Conservation (phyloP, 2,797 vertebrate species). For the Ctenosaura bakeri region DNA sequence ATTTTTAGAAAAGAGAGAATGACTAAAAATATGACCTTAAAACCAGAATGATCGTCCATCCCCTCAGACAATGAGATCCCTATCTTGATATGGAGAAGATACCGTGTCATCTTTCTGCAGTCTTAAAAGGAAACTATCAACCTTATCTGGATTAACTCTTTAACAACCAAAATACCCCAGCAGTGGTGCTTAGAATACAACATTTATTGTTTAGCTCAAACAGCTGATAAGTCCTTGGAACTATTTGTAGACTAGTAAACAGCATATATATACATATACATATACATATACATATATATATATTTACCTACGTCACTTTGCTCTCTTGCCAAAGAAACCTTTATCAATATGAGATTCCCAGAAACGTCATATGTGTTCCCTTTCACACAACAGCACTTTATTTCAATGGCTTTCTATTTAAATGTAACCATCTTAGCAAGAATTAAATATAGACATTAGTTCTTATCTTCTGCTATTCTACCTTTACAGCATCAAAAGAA, state of each 20-base stretch:
- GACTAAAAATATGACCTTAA: not conserved
- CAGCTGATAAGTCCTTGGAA: slow-evolving; percentile 67
- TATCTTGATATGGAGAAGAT: not conserved
- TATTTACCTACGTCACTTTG: slow-evolving; percentile 42
- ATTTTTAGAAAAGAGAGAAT: not conserved
- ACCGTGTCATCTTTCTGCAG: not conserved
- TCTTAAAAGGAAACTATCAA: not conserved
- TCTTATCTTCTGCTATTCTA: slow-evolving; percentile 21
- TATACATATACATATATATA: not conserved
- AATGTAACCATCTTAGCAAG: slow-evolving; percentile 11
- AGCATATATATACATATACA: not conserved
- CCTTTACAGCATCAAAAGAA: slow-evolving; percentile 50
- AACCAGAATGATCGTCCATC: not conserved
- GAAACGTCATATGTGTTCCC: slow-evolving; percentile 34
- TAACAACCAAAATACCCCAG: not conserved
- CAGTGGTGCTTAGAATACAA: slow-evolving; percentile 35
- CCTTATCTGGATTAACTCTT: not conserved
- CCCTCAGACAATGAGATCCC: not conserved
- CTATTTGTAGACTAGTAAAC: slow-evolving; percentile 64
- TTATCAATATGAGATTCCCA: slow-evolving; percentile 49
- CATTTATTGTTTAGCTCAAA: slow-evolving; percentile 66
- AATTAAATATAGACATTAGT: slow-evolving; percentile 12
- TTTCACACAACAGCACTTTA: slow-evolving; percentile 36
- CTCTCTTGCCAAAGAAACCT: slow-evolving; percentile 38
- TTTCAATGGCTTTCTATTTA: slow-evolving; percentile 41